phyloP scores from a whole-genome alignment of 1,140 invertebrate species.

The Hermatobates lingyangjiaoensis region DNA sequence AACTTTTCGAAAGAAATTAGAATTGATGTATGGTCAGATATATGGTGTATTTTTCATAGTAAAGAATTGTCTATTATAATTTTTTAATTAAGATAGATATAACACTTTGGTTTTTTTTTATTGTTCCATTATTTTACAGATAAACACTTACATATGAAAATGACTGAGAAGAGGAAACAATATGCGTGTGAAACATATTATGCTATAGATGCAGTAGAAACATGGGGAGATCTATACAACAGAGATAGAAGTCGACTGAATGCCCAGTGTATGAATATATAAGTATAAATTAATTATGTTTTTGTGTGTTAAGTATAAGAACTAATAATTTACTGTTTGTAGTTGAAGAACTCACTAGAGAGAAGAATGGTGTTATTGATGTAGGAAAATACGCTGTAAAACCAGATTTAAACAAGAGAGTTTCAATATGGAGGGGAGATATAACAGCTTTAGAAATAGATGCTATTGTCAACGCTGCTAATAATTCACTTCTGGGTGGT shows the following conservation, averaged over 20 bases:
- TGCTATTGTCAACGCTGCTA: conserved; percentile 85
- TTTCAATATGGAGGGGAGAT: conserved; percentile 55
- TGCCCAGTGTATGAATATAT: conserved; percentile 10
- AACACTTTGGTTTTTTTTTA: too few relatives aligned
- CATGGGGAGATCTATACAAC: conserved; percentile 35
- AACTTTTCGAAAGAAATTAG: too few relatives aligned
- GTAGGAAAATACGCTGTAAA: conserved; percentile 22
- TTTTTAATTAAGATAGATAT: too few relatives aligned
- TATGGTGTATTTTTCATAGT: too few relatives aligned
- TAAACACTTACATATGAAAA: conserved; percentile 30
- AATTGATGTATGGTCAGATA: too few relatives aligned
- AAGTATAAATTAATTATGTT: background rate
- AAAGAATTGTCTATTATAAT: too few relatives aligned
- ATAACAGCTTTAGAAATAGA: conserved; percentile 78
- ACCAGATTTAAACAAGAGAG: conserved; percentile 32
- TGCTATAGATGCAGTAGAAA: conserved; percentile 30
- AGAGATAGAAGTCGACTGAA: conserved; percentile 12
- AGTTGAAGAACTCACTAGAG: background rate
- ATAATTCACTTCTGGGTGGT: conserved; percentile 53
- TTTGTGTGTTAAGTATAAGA: background rate
- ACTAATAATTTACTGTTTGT: background rate
- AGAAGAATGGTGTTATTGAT: conserved; percentile 23
- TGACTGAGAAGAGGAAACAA: conserved; percentile 32
- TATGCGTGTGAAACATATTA: conserved; percentile 29
- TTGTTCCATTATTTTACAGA: conserved; percentile 20